Evolutionary conservation across 2,113 vertebrate genomes (phyloP), one percentile per base, ranked within the genome.

Genomic region (Nerophis lumbriciformis): DNA sequence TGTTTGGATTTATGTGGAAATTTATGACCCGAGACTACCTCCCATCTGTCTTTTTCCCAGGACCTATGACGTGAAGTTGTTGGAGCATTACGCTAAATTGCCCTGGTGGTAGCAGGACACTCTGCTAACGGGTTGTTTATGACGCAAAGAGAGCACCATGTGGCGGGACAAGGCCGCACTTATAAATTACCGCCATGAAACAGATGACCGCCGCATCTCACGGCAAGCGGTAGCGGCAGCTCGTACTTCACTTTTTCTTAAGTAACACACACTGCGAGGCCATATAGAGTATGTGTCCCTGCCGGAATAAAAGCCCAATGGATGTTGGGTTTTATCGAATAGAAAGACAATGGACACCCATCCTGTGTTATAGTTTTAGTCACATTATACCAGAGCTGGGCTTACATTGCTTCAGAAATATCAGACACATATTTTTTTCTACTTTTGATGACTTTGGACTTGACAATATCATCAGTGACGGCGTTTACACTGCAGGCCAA

Each of bases 111-210:
- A 68, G 69, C 19, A 13, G 60, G 53, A 66, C 61, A 68, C 69
- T 80, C 55, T 77, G 67, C 80, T 76, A 66, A 44, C 57, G 35
- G 16, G 49, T 50, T 75, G 69, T 74, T 75, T 72, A 75, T 70
- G 54, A 45, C 47, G 8, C 35, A n/a, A 12, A 38, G 28, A 37
- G 35, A 54, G 13, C 36, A 8, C 5, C 36, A 15, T 35, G 4
- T 15, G 10, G 58, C 0, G 1, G 61, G 48, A 72, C 82, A 85
- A 85, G 82, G 82, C 76, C 80, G 39, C 16, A 6, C n/a, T 57
- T 57, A 42, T 44, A 57, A 57, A 57, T 57, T 44, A 57, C n/a
- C 6, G 16, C 16, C 10, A 12, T 44, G 38, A 57, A 57, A 44
- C 42, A 38, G 38, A 42, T 19, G 16, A 57, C 55, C 55, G 21